Base-by-base conservation (phyloP, 2,113 vertebrate genomes). In the Cinclus cinclus region DNA sequence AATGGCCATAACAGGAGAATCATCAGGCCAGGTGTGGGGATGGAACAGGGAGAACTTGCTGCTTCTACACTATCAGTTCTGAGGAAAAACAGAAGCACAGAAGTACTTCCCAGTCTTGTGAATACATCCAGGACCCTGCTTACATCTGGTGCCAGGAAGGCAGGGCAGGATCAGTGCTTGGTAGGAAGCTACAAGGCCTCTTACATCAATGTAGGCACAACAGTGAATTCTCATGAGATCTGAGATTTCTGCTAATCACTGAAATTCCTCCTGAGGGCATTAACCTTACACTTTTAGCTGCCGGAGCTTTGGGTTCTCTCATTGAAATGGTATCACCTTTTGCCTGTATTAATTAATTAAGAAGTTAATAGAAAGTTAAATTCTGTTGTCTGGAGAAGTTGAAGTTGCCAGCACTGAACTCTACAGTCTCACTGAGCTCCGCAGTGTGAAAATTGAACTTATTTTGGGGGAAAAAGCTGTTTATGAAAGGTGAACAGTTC, bases 381-480 rank as follows among this genome's bases (percentile, higher is more conserved):
- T 79, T 78, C 41, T 23, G 2, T 44, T 71, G 14, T 50, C n/a
- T 67, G 68, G 33, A 75, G 21, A 33, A 71, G 6, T 1, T 52
- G 52, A 86, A 71, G 56, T 60, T 84, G 62, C 65, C 68, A 67
- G 35, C 12, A 14, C 46, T 76, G 79, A 60, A 18, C 41, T 84
- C 44, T 42, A 28, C 30, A 22, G 58, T 84, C 31, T n/a, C 13
- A 15, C 46, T 76, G 79, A 60, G 18, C 42, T 85, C 41, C 39
- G 31, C 31, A 13, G 20, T 52, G 33, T 50, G 85, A 65, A 68
- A 89, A 81, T 7, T 15, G 17, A 76, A 28, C 31, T 64, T 37
- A 4, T 0, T 5, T 14, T 1, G 2, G 3, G 4, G 37, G 24
- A 60, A 13, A 77, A 50, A 39, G 44, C 31, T 50, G 24, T 30